These are phyloP conservation scores for Perithous albicinctus DNA, from an alignment of 2,888 invertebrate genomes.

Conservation along the genomic window DNA sequence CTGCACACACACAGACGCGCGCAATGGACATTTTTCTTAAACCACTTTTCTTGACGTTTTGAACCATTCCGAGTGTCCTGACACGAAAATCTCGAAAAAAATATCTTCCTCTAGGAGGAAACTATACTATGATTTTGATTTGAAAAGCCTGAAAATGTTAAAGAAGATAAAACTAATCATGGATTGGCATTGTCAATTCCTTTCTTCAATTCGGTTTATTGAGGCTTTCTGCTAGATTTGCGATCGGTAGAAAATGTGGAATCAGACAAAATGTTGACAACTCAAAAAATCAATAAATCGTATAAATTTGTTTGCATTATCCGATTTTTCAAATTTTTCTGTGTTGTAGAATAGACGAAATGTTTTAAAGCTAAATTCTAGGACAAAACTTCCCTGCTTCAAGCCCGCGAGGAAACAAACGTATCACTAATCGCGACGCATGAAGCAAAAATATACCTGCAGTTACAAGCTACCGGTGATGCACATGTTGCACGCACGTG, in stretches of 20 bases:
- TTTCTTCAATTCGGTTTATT: too few species aligned
- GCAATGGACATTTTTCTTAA: too few species aligned
- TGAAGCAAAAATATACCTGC: not conserved
- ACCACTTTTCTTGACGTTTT: too few species aligned
- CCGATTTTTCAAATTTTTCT: not conserved
- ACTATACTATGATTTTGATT: too few species aligned
- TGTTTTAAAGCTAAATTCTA: not conserved
- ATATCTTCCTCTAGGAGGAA: too few species aligned
- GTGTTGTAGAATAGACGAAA: not conserved
- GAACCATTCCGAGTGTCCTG: too few species aligned
- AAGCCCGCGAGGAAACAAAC: not conserved
- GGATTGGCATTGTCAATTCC: too few species aligned
- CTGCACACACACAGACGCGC: too few species aligned
- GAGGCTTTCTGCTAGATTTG: not conserved
- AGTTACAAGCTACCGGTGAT: not conserved
- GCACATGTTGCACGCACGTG: conserved; percentile 68
- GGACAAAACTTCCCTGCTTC: not conserved
- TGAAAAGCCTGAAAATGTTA: too few species aligned
- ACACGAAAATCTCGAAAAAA: too few species aligned
- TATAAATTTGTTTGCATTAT: too few species aligned
- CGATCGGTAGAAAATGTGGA: not conserved
- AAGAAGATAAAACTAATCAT: too few species aligned
- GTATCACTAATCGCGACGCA: conserved; percentile 4
- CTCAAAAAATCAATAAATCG: not conserved
- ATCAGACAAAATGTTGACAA: not conserved